Evolutionary conservation across 2,113 vertebrate genomes (phyloP).

Genomic region (Pteropus alecto): DNA sequence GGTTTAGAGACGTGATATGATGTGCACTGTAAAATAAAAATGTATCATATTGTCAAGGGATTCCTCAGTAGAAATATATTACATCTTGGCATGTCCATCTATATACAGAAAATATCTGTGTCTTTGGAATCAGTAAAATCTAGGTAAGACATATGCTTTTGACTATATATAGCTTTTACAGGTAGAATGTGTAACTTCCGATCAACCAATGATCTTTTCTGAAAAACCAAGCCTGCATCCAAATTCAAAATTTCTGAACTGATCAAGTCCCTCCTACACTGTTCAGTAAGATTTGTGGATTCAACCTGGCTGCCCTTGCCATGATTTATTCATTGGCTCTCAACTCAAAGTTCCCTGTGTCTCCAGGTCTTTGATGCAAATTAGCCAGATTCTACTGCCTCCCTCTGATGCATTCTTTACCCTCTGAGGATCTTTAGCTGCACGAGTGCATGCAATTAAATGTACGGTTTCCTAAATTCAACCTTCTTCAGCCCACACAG

Average conservation of each 20-base stretch:
- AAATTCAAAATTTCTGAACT: background rate
- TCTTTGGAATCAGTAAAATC: background rate
- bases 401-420: background rate
- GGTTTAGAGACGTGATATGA: background rate
- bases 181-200: background rate
- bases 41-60: background rate
- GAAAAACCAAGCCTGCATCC: background rate
- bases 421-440: slow-evolving; percentile 1
- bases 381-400: background rate
- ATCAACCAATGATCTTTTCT: background rate
- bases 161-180: background rate
- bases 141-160: background rate
- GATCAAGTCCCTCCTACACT: background rate
- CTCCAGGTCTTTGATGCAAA: slow-evolving; percentile 4
- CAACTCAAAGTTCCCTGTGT: background rate
- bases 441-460: background rate
- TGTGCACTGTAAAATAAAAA: background rate
- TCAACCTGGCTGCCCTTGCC: background rate
- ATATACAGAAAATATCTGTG: background rate
- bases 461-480: slow-evolving; percentile 30
- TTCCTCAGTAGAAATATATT: background rate
- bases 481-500: slow-evolving; percentile 25
- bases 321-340: background rate
- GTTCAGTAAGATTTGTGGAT: background rate
- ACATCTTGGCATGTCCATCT: background rate